phyloP scores from a whole-genome alignment of 1,140 invertebrate genomes.

The Euura lappo region DNA sequence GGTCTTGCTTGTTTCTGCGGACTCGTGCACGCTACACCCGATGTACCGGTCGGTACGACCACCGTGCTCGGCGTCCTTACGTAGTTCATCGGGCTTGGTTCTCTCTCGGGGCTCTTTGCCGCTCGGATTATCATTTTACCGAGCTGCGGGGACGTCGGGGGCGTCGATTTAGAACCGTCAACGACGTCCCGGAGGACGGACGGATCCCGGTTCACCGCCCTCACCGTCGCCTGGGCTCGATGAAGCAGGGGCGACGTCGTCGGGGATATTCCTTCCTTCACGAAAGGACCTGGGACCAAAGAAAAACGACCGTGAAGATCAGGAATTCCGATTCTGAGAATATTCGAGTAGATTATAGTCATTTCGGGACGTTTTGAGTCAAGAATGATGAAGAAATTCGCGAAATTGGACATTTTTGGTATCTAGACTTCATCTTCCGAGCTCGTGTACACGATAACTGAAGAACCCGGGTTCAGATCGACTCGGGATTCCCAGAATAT shows the following conservation, averaged over 20 bases:
- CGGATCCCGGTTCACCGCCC: slow-evolving; percentile 47
- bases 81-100: slow-evolving; percentile 64
- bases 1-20: slow-evolving; percentile 51
- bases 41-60: slow-evolving; percentile 61
- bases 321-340: too few relatives aligned
- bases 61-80: slow-evolving; percentile 66
- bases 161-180: slow-evolving; percentile 30
- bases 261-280: slow-evolving; percentile 53
- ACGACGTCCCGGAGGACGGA: slow-evolving; percentile 50
- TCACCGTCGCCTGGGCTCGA: slow-evolving; percentile 49
- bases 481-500: too few relatives aligned
- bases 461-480: too few relatives aligned
- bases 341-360: not conserved
- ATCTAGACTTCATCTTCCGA: too few relatives aligned
- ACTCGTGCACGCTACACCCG: slow-evolving; percentile 36
- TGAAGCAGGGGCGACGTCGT: slow-evolving; percentile 56
- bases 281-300: slow-evolving; percentile 48
- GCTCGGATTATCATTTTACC: slow-evolving; percentile 72
- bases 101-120: slow-evolving; percentile 61
- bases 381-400: not conserved
- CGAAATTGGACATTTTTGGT: too few relatives aligned
- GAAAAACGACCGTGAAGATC: not conserved
- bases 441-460: too few relatives aligned
- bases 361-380: not conserved
- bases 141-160: slow-evolving; percentile 55